phyloP scores from a whole-genome alignment of 2,113 vertebrate genomes.

The Tychaedon coryphoeus region DNA sequence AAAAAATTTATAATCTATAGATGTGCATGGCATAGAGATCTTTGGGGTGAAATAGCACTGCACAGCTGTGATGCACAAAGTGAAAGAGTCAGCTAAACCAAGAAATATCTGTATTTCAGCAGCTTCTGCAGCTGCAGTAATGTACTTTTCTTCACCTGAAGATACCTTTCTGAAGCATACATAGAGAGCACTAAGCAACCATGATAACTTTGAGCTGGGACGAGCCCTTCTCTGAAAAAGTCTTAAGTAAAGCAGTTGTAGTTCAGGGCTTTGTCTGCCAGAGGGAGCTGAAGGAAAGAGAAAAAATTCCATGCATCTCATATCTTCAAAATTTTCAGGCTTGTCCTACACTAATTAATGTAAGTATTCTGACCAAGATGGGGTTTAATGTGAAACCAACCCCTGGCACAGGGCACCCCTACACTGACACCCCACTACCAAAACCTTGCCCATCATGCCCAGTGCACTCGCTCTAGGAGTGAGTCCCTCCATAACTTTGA shows the following conservation, averaged over 20 bases:
- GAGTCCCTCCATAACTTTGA: not conserved
- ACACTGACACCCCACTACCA: not conserved
- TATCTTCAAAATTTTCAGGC: not conserved
- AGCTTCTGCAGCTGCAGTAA: not conserved
- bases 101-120: not conserved
- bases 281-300: conserved; percentile 31
- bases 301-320: not conserved
- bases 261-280: not conserved
- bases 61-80: not conserved
- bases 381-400: not conserved
- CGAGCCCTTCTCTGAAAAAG: not conserved
- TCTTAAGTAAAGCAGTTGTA: not conserved
- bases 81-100: not conserved
- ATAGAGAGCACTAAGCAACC: not conserved
- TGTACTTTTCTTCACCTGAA: not conserved
- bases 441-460: not conserved
- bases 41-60: not conserved
- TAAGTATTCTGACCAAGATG: not conserved
- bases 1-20: not conserved
- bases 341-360: not conserved
- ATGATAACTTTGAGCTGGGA: not conserved
- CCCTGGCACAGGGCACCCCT: not conserved
- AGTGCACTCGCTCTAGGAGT: accelerated
- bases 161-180: not conserved
- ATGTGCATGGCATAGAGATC: not conserved